A percentile compares a stretch with the other conserved stretches of the same genome.
Evolutionary conservation across 2,888 invertebrate genomes (phyloP).

Genomic region (Andrena fulva): DNA sequence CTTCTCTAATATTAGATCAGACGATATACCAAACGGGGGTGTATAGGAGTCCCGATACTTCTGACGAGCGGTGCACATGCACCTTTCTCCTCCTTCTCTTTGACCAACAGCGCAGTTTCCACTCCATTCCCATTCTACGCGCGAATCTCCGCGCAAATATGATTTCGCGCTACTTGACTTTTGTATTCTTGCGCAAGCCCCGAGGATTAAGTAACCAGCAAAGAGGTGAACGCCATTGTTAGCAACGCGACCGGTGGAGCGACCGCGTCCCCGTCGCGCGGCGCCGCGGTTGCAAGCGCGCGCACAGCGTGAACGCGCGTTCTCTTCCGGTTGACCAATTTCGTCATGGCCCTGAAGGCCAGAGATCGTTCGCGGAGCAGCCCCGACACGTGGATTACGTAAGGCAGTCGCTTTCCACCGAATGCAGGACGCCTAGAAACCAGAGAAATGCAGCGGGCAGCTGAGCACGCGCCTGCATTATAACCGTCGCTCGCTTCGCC

Average conservation of each 20-base stretch:
- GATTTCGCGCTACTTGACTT: not conserved
- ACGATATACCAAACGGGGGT: no score
- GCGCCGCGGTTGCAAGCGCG: not conserved
- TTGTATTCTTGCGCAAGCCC: slow-evolving; percentile 11
- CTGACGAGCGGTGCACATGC: no score
- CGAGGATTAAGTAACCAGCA: not conserved
- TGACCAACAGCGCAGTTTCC: not conserved
- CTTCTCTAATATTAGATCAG: no score
- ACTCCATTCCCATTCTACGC: not conserved
- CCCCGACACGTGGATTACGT: slow-evolving; percentile 54
- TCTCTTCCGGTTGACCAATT: slow-evolving; percentile 54
- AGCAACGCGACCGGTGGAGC: not conserved
- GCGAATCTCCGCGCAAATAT: not conserved
- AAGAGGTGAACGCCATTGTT: slow-evolving; percentile 15
- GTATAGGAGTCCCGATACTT: no score
- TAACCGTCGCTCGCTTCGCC: slow-evolving; percentile 45
- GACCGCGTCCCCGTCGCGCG: not conserved
- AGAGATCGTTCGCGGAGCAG: slow-evolving; percentile 41
- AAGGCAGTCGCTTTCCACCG: slow-evolving; percentile 56
- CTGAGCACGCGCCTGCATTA: slow-evolving; percentile 45
- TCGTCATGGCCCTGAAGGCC: slow-evolving; percentile 52
- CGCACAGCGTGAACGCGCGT: slow-evolving; percentile 15
- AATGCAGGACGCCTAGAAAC: slow-evolving; percentile 58
- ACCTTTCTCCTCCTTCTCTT: no score
- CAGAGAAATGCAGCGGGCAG: slow-evolving; percentile 62